These are phyloP conservation scores for Arion vulgaris DNA, from an alignment of 1,140 invertebrate genomes.

Conservation along the genomic window DNA sequence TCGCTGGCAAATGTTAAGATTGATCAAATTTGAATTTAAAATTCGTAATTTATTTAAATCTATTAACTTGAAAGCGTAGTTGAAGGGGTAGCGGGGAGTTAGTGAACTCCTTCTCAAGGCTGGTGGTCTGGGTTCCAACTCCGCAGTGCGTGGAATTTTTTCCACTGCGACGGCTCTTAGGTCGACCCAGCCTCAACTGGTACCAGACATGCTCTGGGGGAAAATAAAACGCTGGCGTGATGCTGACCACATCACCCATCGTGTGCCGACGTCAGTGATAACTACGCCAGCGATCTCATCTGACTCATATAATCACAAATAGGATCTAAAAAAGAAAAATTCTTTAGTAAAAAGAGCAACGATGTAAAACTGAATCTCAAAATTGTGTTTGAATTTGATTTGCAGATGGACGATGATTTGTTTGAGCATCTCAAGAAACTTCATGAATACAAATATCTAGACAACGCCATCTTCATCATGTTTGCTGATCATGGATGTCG, in stretches of 20 bases:
- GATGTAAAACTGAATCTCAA: neutral
- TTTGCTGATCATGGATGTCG: neutral
- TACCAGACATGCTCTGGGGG: no score
- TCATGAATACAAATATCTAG: neutral
- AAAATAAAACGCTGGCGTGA: no score
- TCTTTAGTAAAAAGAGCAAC: neutral
- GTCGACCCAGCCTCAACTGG: no score
- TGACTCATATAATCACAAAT: neutral
- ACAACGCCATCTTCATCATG: conserved; percentile 18
- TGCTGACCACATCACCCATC: no score
- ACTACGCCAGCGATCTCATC: neutral
- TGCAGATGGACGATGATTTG: conserved; percentile 9
- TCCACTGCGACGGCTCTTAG: no score
- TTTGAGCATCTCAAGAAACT: conserved; percentile 1
- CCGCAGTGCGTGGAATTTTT: no score
- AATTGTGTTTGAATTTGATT: neutral
- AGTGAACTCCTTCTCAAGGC: no score
- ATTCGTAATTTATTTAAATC: no score
- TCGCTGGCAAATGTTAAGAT: no score
- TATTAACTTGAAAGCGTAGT: neutral
- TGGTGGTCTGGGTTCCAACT: no score
- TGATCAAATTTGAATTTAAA: no score
- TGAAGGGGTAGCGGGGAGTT: neutral
- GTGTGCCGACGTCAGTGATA: no score
- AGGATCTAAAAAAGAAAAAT: neutral